phyloP scores from a whole-genome alignment of 2,888 invertebrate species.

The Euzetes globulus region DNA sequence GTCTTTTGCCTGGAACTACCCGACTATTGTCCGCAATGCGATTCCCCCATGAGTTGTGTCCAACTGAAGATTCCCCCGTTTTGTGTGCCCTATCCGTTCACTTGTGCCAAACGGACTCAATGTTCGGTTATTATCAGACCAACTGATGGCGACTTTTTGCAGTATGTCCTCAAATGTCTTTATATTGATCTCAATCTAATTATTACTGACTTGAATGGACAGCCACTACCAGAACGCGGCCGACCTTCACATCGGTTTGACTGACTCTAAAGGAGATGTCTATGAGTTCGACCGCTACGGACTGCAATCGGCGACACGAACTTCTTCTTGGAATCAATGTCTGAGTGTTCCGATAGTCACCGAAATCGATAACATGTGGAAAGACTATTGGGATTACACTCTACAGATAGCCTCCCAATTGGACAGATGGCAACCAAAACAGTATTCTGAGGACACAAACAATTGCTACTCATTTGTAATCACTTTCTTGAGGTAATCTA shows the following conservation, averaged over 20 bases:
- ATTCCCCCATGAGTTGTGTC: constrained; percentile 33
- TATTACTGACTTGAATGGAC: background rate
- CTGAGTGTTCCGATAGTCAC: constrained; percentile 44
- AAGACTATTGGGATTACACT: constrained; percentile 56
- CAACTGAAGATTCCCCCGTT: constrained; percentile 64
- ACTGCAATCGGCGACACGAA: constrained; percentile 49
- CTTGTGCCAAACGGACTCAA: constrained; percentile 68
- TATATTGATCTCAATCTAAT: too few species aligned
- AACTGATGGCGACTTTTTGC: constrained; percentile 75
- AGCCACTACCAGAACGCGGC: constrained; percentile 60
- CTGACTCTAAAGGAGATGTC: constrained; percentile 66
- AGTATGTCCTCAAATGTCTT: constrained; percentile 49
- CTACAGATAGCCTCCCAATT: constrained; percentile 57
- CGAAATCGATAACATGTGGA: constrained; percentile 35
- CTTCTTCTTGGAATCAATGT: constrained; percentile 51
- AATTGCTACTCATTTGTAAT: constrained; percentile 83
- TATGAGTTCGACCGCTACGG: constrained; percentile 78
- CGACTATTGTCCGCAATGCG: constrained; percentile 68
- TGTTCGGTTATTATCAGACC: constrained; percentile 78
- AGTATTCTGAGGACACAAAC: constrained; percentile 64
- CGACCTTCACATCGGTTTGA: constrained; percentile 83
- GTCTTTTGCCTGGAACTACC: constrained; percentile 75
- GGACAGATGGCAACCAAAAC: constrained; percentile 44
- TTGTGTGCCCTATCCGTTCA: constrained; percentile 71
- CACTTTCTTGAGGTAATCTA: constrained; percentile 56